Conservation (phyloP, 2,113 vertebrate species). For the Bubo scandiacus region DNA sequence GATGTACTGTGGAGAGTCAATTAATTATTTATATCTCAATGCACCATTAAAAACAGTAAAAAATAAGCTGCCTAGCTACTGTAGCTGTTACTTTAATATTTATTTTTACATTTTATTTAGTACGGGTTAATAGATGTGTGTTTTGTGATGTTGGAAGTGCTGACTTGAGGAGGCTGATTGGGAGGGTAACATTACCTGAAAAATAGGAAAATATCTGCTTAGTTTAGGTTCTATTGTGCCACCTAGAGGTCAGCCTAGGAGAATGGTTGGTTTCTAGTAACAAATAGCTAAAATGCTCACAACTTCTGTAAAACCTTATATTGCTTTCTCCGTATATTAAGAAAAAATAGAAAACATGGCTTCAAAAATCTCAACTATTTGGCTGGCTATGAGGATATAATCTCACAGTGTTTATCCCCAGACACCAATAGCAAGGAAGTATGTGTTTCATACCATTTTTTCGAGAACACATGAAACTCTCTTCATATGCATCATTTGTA, state of each 20-base stretch:
- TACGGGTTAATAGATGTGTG: neutral
- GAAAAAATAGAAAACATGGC: neutral
- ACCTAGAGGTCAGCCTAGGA: slow-evolving; percentile 54
- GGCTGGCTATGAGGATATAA: neutral
- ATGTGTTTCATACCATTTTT: neutral
- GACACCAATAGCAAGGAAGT: neutral
- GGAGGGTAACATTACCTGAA: neutral
- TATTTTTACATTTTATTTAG: neutral
- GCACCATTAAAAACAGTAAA: neutral
- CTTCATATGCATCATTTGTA: neutral
- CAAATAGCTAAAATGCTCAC: neutral
- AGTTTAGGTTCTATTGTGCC: slow-evolving; percentile 43
- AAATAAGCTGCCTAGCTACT: neutral
- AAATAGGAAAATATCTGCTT: neutral
- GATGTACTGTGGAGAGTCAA: neutral
- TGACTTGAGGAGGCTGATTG: neutral
- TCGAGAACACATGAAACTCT: neutral
- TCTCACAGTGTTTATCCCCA: neutral
- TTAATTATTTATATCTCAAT: neutral
- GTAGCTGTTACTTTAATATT: neutral
- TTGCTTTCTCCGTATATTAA: neutral
- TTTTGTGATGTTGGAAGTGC: neutral
- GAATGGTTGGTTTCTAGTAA: neutral
- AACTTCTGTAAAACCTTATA: neutral
- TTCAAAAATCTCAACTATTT: neutral